Evolutionary conservation across 1,140 invertebrate genomes (phyloP).

Genomic region (Drosophila mayri): DNA sequence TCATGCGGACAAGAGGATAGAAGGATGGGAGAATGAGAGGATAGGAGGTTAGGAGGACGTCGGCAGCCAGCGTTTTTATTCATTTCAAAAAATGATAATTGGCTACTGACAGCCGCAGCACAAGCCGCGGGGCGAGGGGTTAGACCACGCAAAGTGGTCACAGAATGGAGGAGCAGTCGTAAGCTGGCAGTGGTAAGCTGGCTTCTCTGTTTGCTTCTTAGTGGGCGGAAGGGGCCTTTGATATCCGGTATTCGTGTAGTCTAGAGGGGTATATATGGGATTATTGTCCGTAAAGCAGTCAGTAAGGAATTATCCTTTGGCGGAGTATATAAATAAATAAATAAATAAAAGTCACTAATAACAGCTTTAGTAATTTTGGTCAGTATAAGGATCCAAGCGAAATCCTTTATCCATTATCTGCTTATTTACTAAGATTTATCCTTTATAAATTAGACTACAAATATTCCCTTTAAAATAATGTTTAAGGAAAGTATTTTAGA

Average conservation of each 20-base stretch:
- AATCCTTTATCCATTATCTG: too few species aligned
- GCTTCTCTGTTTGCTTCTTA: constrained; percentile 39
- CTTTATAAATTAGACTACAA: background rate
- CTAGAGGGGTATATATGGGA: constrained; percentile 10
- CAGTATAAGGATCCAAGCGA: background rate
- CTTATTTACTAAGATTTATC: background rate
- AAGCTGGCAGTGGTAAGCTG: constrained; percentile 23
- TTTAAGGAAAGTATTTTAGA: background rate
- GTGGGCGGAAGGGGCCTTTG: constrained; percentile 19
- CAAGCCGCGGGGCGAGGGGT: constrained; percentile 16
- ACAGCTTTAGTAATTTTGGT: background rate
- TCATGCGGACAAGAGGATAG: constrained; percentile 19
- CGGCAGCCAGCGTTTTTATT: constrained; percentile 69
- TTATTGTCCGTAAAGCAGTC: background rate
- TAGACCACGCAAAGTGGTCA: constrained; percentile 11
- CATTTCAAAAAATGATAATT: constrained; percentile 80
- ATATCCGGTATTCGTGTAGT: constrained; percentile 13
- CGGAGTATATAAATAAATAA: background rate
- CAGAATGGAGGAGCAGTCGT: constrained; percentile 4
- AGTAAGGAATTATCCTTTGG: background rate
- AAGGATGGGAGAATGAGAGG: background rate
- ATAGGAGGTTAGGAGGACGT: constrained; percentile 1
- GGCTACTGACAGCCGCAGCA: constrained; percentile 66
- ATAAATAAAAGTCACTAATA: background rate
- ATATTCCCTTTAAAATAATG: background rate